A percentile compares a stretch with the other conserved stretches of the same genome.
Evolutionary conservation across 2,797 vertebrate species (phyloP).

Genomic region (Trichosurus vulpecula): DNA sequence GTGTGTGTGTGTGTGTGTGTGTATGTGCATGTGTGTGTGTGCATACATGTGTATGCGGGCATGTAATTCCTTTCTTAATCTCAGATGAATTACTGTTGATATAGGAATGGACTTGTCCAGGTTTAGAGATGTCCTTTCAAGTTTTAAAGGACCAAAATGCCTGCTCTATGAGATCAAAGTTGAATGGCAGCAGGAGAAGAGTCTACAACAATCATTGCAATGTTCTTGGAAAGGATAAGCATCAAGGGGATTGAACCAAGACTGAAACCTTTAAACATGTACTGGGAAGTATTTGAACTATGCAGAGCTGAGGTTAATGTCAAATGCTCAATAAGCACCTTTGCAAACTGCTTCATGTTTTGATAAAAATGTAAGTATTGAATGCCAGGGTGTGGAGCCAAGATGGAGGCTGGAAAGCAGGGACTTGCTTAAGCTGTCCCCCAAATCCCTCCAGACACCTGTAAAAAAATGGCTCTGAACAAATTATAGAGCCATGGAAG

Average conservation of each 20-base stretch:
- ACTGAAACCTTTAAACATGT: neutral
- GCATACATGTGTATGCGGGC: neutral
- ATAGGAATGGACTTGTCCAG: neutral
- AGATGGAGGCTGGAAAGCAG: neutral
- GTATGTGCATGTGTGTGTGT: neutral
- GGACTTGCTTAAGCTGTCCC: too few species aligned
- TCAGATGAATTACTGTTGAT: neutral
- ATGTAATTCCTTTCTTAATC: neutral
- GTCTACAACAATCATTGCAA: neutral
- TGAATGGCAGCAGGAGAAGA: neutral
- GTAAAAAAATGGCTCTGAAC: too few species aligned
- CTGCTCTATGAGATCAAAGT: neutral
- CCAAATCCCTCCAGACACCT: too few species aligned
- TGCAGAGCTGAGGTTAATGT: neutral
- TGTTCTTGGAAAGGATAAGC: neutral
- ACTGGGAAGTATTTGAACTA: neutral
- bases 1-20: neutral
- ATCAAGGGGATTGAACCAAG: neutral
- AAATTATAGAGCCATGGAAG: too few species aligned
- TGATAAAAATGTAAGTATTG: neutral
- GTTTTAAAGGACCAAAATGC: neutral
- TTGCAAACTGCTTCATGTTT: neutral
- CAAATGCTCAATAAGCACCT: neutral
- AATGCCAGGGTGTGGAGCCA: too few species aligned
- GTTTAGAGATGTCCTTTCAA: neutral